A percentile compares a stretch with the other conserved stretches of the same genome.
These are phyloP conservation scores for Cyphomyrus plagiostoma DNA, from an alignment of 2,113 vertebrate genomes.

Conservation along the genomic window DNA sequence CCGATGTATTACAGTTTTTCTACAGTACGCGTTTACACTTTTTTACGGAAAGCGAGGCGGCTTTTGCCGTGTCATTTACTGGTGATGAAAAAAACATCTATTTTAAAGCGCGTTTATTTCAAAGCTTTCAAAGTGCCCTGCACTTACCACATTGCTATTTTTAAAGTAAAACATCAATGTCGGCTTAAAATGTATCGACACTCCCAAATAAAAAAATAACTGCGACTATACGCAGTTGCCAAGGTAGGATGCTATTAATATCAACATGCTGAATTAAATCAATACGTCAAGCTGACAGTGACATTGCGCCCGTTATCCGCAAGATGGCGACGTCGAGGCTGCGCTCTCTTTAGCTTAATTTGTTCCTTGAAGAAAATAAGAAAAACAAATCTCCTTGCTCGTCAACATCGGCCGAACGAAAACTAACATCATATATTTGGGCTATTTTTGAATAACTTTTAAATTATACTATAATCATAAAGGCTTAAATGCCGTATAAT, in stretches of 20 bases:
- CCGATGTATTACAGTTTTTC: neutral
- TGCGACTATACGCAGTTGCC: constrained; percentile 56
- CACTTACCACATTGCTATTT: neutral
- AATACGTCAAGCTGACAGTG: constrained; percentile 55
- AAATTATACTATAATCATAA: neutral
- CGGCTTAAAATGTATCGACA: neutral
- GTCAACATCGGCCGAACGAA: neutral
- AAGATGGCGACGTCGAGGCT: constrained; percentile 54
- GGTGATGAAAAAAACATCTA: neutral
- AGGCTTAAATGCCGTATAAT: neutral
- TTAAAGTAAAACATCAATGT: neutral
- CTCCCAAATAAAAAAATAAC: neutral
- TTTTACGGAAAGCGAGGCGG: neutral
- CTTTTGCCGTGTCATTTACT: neutral
- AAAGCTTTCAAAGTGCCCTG: neutral
- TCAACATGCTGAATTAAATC: constrained; percentile 55
- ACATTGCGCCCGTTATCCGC: constrained; percentile 42
- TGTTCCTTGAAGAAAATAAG: constrained; percentile 31
- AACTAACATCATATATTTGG: neutral
- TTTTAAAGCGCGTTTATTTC: neutral
- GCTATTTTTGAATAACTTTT: neutral
- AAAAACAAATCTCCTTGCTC: constrained; percentile 22
- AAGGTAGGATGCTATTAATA: constrained; percentile 74
- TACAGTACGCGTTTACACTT: neutral
- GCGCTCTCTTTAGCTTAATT: constrained; percentile 34